Conservation (phyloP, 1,140 invertebrate genomes). For the Neocloeon triangulifer region DNA sequence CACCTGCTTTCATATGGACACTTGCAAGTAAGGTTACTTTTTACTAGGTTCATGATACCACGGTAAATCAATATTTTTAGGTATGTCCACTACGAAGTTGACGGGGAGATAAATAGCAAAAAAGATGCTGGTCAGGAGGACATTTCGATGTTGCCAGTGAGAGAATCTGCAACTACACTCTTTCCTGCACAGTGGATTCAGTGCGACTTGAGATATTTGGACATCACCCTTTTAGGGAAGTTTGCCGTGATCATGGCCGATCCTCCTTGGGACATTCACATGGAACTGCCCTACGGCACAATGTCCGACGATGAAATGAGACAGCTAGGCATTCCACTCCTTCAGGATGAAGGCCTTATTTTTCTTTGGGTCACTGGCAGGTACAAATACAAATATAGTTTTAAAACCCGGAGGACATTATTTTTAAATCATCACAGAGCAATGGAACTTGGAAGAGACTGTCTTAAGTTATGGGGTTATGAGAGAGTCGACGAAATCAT, state of each 20-base stretch:
- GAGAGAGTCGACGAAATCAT: constrained; percentile 92
- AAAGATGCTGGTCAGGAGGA: constrained; percentile 19
- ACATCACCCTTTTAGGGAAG: constrained; percentile 87
- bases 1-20: constrained; percentile 98
- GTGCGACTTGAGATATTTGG: constrained; percentile 83
- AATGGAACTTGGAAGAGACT: constrained; percentile 90
- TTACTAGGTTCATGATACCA: neutral
- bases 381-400: too few species aligned
- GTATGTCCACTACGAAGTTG: constrained; percentile 88
- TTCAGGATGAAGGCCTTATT: constrained; percentile 89
- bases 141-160: constrained; percentile 4
- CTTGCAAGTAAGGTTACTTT: constrained; percentile 51
- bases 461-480: constrained; percentile 83
- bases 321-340: constrained; percentile 64
- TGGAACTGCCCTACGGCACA: constrained; percentile 96
- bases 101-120: too few species aligned
- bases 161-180: constrained; percentile 26
- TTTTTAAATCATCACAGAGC: too few species aligned
- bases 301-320: constrained; percentile 99
- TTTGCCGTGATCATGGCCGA: constrained; percentile 90
- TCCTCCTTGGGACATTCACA: constrained; percentile 96
- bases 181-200: constrained; percentile 91
- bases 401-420: too few species aligned
- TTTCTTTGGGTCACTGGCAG: constrained; percentile 95
- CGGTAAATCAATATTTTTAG: constrained; percentile 20